A percentile compares a stretch with the other conserved stretches of the same genome.
Evolutionary conservation across 1,140 invertebrate species (phyloP).

Genomic region (Pantala flavescens): DNA sequence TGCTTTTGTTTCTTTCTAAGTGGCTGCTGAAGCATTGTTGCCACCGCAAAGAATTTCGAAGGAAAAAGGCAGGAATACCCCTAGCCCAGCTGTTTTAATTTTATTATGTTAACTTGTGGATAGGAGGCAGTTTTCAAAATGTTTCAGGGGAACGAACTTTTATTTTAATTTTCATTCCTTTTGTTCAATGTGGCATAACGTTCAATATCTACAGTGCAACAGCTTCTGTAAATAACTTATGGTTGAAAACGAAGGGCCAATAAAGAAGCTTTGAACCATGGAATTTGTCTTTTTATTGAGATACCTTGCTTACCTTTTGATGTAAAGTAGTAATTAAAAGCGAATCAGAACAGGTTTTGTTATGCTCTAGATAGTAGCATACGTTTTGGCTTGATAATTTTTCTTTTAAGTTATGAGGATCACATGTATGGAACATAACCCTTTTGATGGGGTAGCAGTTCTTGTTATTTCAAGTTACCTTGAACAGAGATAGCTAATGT

Average conservation of each 20-base stretch:
- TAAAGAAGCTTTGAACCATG: slow-evolving; percentile 24
- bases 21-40: slow-evolving; percentile 38
- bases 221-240: slow-evolving; percentile 24
- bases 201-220: slow-evolving; percentile 19
- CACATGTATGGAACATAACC: too few relatives aligned
- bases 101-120: slow-evolving; percentile 20
- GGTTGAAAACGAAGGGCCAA: slow-evolving; percentile 21
- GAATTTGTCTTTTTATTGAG: slow-evolving; percentile 11
- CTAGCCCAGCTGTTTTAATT: slow-evolving; percentile 19
- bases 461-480: too few relatives aligned
- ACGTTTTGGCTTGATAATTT: too few relatives aligned
- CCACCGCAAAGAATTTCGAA: slow-evolving; percentile 40
- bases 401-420: too few relatives aligned
- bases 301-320: too few relatives aligned
- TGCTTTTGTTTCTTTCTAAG: slow-evolving; percentile 32
- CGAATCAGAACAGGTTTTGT: too few relatives aligned
- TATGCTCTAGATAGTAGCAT: too few relatives aligned
- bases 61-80: slow-evolving; percentile 30
- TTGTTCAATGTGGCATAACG: slow-evolving; percentile 17
- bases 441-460: too few relatives aligned
- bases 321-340: too few relatives aligned
- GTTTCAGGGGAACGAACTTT: slow-evolving; percentile 20
- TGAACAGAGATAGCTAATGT: too few relatives aligned
- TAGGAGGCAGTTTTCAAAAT: slow-evolving; percentile 17
- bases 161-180: slow-evolving; percentile 21